phyloP scores from a whole-genome alignment of 2,113 vertebrate genomes.

The Melanerpes aurifrons region DNA sequence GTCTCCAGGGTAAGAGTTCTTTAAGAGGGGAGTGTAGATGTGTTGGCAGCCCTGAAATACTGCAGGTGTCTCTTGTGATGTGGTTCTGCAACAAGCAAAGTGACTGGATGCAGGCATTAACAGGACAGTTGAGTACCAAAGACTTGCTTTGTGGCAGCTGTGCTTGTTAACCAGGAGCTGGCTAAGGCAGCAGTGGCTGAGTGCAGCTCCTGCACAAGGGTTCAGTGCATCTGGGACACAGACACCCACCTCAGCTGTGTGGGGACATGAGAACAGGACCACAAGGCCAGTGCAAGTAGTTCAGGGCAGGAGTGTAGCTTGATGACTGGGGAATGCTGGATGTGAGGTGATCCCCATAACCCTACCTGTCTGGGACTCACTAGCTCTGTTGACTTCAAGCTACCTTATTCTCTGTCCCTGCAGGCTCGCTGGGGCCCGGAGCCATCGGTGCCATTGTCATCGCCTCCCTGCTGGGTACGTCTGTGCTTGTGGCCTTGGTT shows the following conservation, averaged over 20 bases:
- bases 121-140: not conserved
- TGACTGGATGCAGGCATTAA: fast-evolving
- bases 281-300: not conserved
- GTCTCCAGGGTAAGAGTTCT: not conserved
- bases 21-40: fast-evolving
- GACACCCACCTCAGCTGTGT: fast-evolving
- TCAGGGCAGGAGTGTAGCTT: fast-evolving
- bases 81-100: not conserved
- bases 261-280: not conserved
- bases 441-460: conserved; percentile 96
- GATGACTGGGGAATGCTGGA: not conserved
- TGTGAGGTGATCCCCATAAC: not conserved
- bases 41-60: not conserved
- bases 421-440: conserved; percentile 90
- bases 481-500: conserved; percentile 92
- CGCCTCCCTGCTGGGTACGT: conserved; percentile 91
- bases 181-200: not conserved
- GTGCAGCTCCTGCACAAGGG: not conserved
- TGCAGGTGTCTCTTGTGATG: too few relatives aligned
- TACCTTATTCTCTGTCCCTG: not conserved
- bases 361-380: not conserved
- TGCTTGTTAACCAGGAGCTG: not conserved
- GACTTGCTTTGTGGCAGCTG: not conserved
- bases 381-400: not conserved
- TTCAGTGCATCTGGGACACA: fast-evolving